phyloP scores from a whole-genome alignment of 1,140 invertebrate species.

The Drosophila fuyamai region DNA sequence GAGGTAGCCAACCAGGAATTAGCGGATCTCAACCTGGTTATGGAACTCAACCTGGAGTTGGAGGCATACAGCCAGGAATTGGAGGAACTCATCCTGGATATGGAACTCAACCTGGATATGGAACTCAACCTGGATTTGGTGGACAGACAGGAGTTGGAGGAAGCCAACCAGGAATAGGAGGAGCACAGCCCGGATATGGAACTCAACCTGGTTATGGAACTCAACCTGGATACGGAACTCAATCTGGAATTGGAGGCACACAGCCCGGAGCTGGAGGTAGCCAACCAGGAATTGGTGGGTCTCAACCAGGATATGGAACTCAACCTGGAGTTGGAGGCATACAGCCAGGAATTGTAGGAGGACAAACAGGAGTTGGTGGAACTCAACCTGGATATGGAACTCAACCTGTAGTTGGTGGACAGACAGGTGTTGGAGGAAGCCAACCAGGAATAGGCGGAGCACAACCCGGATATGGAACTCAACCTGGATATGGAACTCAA shows the following conservation, averaged over 20 bases:
- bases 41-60: constrained; percentile 3
- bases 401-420: constrained; percentile 16
- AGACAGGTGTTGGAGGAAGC: not conserved
- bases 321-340: constrained; percentile 13
- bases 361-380: too few relatives aligned
- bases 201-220: too few relatives aligned
- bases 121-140: constrained; percentile 12
- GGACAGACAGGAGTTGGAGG: constrained; percentile 1
- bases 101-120: constrained; percentile 12
- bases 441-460: constrained; percentile 10
- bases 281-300: constrained; percentile 8
- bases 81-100: constrained; percentile 16
- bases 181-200: constrained; percentile 1
- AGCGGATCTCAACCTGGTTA: not conserved
- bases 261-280: constrained; percentile 1
- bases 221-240: too few relatives aligned
- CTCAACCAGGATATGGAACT: constrained; percentile 16
- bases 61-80: not conserved
- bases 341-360: not conserved
- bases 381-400: constrained; percentile 6
- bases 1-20: not conserved
- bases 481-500: constrained; percentile 4
- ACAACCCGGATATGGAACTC: constrained; percentile 5
- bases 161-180: constrained; percentile 2
- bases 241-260: constrained; percentile 3